These are phyloP conservation scores for Vombatus ursinus DNA, from an alignment of 2,113 vertebrate genomes.

Conservation along the genomic window DNA sequence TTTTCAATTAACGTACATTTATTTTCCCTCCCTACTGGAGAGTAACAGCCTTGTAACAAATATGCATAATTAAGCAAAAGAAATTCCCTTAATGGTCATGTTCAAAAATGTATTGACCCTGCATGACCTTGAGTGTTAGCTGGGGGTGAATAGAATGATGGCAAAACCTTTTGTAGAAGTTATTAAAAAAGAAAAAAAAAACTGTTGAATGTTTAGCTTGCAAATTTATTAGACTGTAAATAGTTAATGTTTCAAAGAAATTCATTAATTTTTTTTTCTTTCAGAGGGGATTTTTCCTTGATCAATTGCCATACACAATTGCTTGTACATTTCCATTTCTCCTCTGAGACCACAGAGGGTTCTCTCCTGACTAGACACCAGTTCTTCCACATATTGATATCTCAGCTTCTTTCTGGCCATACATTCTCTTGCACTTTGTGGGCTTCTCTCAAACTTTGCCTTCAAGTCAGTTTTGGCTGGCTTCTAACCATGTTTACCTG, in stretches of 20 bases:
- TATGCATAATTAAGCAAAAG: background rate
- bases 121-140: background rate
- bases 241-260: too few relatives aligned
- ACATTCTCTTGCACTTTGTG: slow-evolving; percentile 96
- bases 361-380: slow-evolving; percentile 95
- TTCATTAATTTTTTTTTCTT: slow-evolving; percentile 84
- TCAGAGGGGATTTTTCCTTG: slow-evolving; percentile 99
- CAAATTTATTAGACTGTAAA: background rate
- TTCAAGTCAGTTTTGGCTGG: slow-evolving; percentile 98
- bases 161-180: background rate
- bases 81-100: background rate
- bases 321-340: slow-evolving; percentile 88
- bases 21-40: background rate
- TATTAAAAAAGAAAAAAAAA: background rate
- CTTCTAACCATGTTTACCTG: slow-evolving; percentile 95
- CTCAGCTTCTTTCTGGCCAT: slow-evolving; percentile 95
- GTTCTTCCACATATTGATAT: slow-evolving; percentile 97
- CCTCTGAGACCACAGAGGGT: slow-evolving; percentile 74
- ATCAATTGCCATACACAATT: slow-evolving; percentile 98
- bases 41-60: background rate
- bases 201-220: background rate
- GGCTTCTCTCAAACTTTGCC: slow-evolving; percentile 96
- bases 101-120: background rate
- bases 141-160: too few relatives aligned
- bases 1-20: background rate